phyloP scores from a whole-genome alignment of 2,113 vertebrate species.

The Diglossa brunneiventris region DNA sequence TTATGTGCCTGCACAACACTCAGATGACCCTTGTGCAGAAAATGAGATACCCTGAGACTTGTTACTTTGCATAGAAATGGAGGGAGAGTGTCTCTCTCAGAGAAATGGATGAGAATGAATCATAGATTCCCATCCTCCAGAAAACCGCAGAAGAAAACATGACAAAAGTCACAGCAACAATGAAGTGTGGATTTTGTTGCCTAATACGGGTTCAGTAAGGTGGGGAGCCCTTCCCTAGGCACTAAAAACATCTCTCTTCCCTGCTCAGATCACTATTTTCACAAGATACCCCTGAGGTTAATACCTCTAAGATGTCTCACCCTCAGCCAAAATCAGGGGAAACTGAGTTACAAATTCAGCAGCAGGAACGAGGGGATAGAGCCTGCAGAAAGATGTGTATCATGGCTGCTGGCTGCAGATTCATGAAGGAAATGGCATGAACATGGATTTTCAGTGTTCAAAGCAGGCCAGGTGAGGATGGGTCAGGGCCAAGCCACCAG shows the following conservation, averaged over 20 bases:
- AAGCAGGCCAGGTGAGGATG: background rate
- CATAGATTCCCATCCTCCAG: conserved; percentile 28
- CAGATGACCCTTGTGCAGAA: conserved; percentile 6
- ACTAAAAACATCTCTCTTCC: background rate
- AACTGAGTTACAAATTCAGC: background rate
- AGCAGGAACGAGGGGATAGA: background rate
- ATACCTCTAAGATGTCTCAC: background rate
- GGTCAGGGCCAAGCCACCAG: background rate
- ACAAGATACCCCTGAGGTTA: background rate
- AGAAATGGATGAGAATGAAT: conserved; percentile 23
- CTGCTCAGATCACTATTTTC: background rate
- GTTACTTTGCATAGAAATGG: conserved; percentile 30
- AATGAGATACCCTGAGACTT: background rate
- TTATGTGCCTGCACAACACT: background rate
- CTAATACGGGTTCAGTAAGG: background rate
- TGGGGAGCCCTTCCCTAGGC: background rate
- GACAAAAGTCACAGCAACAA: conserved; percentile 11
- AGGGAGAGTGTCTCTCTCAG: background rate
- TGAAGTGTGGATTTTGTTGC: background rate
- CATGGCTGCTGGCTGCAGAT: background rate
- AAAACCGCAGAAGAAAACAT: conserved; percentile 39
- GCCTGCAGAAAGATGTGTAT: conserved; percentile 22
- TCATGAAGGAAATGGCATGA: background rate
- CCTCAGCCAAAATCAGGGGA: background rate
- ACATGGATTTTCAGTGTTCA: background rate